phyloP scores from a whole-genome alignment of 2,888 invertebrate genomes.

The Rhopalosiphum nymphaeae region DNA sequence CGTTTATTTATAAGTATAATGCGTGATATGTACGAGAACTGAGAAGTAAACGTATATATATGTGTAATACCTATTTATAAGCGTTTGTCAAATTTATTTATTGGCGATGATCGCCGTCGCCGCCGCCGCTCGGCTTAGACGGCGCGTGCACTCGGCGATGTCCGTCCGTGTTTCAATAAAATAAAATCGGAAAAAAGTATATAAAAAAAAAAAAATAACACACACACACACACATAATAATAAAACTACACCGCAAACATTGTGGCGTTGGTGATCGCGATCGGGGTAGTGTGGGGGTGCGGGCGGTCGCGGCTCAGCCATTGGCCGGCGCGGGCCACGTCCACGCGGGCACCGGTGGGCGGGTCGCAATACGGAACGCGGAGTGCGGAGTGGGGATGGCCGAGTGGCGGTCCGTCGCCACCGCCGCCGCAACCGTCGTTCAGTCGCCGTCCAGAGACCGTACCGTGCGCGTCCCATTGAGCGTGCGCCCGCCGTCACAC shows the following conservation, averaged over 20 bases:
- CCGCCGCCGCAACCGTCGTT: conserved; percentile 42
- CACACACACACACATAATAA: neutral
- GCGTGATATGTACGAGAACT: too few species aligned
- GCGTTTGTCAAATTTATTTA: conserved; percentile 44
- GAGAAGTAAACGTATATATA: too few species aligned
- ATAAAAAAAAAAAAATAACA: too few species aligned
- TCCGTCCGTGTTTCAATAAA: conserved; percentile 24
- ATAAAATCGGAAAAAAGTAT: neutral
- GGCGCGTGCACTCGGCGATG: neutral
- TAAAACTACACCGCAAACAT: conserved; percentile 40
- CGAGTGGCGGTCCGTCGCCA: conserved; percentile 52
- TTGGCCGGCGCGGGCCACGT: conserved; percentile 66
- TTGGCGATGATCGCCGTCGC: neutral
- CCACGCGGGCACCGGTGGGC: conserved; percentile 58
- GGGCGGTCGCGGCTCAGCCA: conserved; percentile 57
- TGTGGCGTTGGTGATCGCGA: neutral
- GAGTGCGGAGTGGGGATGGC: conserved; percentile 26
- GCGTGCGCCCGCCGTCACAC: conserved; percentile 44
- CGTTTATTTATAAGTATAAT: neutral
- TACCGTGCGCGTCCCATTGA: conserved; percentile 61
- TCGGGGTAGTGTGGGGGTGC: conserved; percentile 45
- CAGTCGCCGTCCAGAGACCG: conserved; percentile 53
- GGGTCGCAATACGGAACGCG: conserved; percentile 32
- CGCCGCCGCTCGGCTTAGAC: neutral
- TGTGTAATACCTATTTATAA: neutral